phyloP scores from a whole-genome alignment of 2,797 vertebrate genomes.

The Takifugu ocellatus region DNA sequence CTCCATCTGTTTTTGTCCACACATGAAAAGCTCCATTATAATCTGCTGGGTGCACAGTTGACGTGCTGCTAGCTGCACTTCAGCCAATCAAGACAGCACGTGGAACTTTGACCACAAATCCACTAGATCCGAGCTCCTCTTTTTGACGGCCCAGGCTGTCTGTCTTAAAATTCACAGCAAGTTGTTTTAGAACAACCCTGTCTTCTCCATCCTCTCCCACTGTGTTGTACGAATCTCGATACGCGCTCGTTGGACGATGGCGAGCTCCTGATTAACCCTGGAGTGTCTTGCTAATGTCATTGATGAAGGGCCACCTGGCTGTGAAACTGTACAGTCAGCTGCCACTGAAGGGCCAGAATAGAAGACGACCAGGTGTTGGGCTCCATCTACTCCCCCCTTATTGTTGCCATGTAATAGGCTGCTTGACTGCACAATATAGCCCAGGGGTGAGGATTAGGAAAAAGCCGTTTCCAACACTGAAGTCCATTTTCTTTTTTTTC shows the following conservation, averaged over 20 bases:
- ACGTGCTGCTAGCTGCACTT: constrained; percentile 49
- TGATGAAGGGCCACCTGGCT: constrained; percentile 94
- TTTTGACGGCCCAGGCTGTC: no score
- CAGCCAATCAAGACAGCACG: constrained; percentile 54
- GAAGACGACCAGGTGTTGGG: constrained; percentile 88
- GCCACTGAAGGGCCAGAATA: constrained; percentile 83
- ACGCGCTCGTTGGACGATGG: constrained; percentile 72
- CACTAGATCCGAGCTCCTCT: constrained; percentile 40
- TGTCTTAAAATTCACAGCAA: no score
- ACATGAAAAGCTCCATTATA: constrained; percentile 77
- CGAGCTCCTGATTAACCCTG: constrained; percentile 88
- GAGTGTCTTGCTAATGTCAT: constrained; percentile 87
- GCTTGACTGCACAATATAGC: constrained; percentile 87
- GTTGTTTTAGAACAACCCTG: constrained; percentile 4
- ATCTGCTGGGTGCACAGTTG: constrained; percentile 68
- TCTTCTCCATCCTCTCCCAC: constrained; percentile 11
- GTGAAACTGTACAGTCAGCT: constrained; percentile 87
- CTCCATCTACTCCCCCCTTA: constrained; percentile 75
- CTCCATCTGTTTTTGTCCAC: constrained; percentile 75
- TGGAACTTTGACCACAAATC: constrained; percentile 50
- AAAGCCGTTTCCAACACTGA: constrained; percentile 80
- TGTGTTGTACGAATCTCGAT: constrained; percentile 2
- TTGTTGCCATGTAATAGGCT: constrained; percentile 88
- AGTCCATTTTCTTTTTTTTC: constrained; percentile 71
- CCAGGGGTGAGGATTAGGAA: constrained; percentile 80